Conservation (phyloP, 2,797 vertebrate genomes). For the Schizothorax lantsangensis region DNA sequence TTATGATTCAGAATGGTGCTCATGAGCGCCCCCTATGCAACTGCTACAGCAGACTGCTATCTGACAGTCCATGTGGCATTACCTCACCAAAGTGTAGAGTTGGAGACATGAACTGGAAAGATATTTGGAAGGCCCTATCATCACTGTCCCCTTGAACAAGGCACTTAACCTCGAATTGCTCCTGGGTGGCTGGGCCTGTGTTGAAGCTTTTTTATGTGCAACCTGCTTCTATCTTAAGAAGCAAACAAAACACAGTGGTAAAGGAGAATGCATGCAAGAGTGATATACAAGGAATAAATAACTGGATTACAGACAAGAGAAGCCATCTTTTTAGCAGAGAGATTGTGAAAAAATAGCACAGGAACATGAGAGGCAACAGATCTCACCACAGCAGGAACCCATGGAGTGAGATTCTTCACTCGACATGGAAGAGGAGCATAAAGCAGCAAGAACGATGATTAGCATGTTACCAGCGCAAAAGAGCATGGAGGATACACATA, state of each 20-base stretch:
- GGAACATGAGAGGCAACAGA: conserved; percentile 55
- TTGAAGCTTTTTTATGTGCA: conserved; percentile 4
- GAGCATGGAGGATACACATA: background rate
- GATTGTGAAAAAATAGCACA: conserved; percentile 49
- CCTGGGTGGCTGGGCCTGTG: background rate
- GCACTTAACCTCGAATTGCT: conserved; percentile 4
- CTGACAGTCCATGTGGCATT: background rate
- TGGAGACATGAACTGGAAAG: background rate
- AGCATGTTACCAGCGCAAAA: conserved; percentile 38
- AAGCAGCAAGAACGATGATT: conserved; percentile 54
- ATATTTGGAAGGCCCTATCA: conserved; percentile 3
- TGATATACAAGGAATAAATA: conserved; percentile 12
- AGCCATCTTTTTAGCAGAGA: conserved; percentile 43
- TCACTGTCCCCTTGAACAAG: conserved; percentile 15
- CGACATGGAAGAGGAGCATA: conserved; percentile 35
- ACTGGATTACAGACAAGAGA: conserved; percentile 40
- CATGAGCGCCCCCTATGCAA: background rate
- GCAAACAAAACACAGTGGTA: background rate
- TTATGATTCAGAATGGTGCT: background rate
- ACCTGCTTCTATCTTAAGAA: conserved; percentile 9
- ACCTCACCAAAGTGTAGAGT: background rate
- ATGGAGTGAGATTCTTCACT: conserved; percentile 60
- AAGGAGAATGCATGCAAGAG: conserved; percentile 11
- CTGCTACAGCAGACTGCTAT: background rate
- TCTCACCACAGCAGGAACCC: conserved; percentile 59